Base-by-base conservation (phyloP, 2,797 vertebrate genomes). In the Micromesistius poutassou region DNA sequence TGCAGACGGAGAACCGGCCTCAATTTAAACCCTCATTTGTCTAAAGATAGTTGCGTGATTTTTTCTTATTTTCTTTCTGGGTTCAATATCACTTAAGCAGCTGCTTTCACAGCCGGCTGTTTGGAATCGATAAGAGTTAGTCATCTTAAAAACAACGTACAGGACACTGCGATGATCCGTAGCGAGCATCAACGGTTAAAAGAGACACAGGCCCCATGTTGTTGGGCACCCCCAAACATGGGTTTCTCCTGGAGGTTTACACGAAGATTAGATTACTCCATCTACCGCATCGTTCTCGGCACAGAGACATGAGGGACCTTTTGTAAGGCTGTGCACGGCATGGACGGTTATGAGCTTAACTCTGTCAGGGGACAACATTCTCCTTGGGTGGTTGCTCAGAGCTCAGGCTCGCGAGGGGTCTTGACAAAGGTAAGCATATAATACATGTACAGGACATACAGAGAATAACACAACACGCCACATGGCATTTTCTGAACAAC, bases 61-160 rank as follows among this genome's bases (percentile, higher is more conserved):
- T 88, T 72, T 79, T 8, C 5, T n/a, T 8, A n/a, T n/a, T 28
- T 16, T 8, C 76, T 1, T 74, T 87, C 81, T 79, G 77, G 70
- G 83, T 89, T 90, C 83, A 85, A 85, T 91, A 90, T 90, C 83
- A 89, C 80, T 91, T 88, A 87, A 89, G 81, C 72, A 35, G 79
- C 75, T 68, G 75, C 81, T 87, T 80, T 88, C 77, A 78, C 84
- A 80, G 80, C 80, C 71, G 7, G 77, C 79, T 81, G 87, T 62
- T 81, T 74, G 83, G 86, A 88, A 89, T 89, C 83, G 79, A 89
- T 91, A 81, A 38, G 40, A 85, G 85, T 82, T 83, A 84, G 77
- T 86, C 82, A 79, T 85, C 78, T 72, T 38, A 83, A 74, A 74
- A 83, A 84, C 10, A 71, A 71, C 12, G 30, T 10, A 30, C 85